Evolutionary conservation across 2,113 vertebrate species (phyloP).

Genomic region (Leptobrachium leishanense): DNA sequence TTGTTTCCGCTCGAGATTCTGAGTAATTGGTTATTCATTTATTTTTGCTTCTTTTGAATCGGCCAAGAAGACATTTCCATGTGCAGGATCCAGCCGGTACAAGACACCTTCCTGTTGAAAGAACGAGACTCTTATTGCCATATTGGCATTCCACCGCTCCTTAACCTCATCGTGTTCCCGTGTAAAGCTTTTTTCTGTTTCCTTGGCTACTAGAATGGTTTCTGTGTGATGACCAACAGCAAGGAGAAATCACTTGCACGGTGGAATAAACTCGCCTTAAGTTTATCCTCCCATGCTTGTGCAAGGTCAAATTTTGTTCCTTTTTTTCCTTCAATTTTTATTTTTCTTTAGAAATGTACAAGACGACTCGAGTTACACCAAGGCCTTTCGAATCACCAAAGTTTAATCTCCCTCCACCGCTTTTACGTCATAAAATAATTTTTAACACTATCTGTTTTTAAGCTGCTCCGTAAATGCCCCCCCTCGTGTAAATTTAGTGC

Average conservation of each 20-base stretch:
- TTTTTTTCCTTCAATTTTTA: neutral
- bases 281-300: constrained; percentile 51
- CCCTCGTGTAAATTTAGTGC: constrained; percentile 56
- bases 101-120: constrained; percentile 67
- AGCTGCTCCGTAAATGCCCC: constrained; percentile 51
- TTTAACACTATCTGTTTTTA: constrained; percentile 58
- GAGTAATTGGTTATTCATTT: constrained; percentile 59
- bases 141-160: constrained; percentile 68
- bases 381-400: constrained; percentile 68
- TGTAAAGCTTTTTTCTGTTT: constrained; percentile 48
- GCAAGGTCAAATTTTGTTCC: constrained; percentile 3
- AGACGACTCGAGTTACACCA: constrained; percentile 55
- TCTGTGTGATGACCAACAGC: constrained; percentile 46
- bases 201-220: constrained; percentile 51
- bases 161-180: constrained; percentile 53
- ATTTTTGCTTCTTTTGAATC: constrained; percentile 63
- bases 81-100: constrained; percentile 67
- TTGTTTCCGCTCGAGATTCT: constrained; percentile 65
- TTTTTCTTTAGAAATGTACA: constrained; percentile 4
- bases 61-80: constrained; percentile 53
- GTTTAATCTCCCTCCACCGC: constrained; percentile 53
- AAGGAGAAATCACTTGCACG: constrained; percentile 47
- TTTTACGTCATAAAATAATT: constrained; percentile 50
- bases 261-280: constrained; percentile 54
- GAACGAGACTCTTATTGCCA: constrained; percentile 61